These are phyloP conservation scores for Siniperca knerii DNA, from an alignment of 2,113 vertebrate species.

Conservation along the genomic window DNA sequence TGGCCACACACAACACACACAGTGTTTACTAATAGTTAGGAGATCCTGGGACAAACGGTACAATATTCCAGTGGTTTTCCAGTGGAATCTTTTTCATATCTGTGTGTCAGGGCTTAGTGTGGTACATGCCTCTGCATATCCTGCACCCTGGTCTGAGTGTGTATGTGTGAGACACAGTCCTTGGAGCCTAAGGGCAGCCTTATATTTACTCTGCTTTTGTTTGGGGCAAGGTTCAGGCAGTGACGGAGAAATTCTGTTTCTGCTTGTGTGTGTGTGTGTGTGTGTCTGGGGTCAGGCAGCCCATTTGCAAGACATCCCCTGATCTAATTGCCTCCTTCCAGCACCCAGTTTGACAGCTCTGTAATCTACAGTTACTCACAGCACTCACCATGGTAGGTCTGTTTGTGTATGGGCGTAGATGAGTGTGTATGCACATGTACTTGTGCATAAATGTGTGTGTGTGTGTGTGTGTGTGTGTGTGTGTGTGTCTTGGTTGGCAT, in stretches of 20 bases:
- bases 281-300: slow-evolving; percentile 64
- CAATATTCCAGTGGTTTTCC: slow-evolving; percentile 56
- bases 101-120: slow-evolving; percentile 72
- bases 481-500: not conserved
- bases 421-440: slow-evolving; percentile 14
- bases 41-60: slow-evolving; percentile 63
- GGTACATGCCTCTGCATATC: slow-evolving; percentile 77
- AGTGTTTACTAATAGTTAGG: slow-evolving; percentile 55
- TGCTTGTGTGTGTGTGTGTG: slow-evolving; percentile 23
- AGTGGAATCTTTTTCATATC: slow-evolving; percentile 75
- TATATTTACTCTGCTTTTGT: slow-evolving; percentile 55
- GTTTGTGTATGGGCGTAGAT: slow-evolving; percentile 42
- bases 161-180: slow-evolving; percentile 20
- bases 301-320: slow-evolving; percentile 73
- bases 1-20: slow-evolving; percentile 34
- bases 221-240: slow-evolving; percentile 47
- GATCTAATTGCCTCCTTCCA: slow-evolving; percentile 72
- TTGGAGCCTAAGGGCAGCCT: slow-evolving; percentile 48
- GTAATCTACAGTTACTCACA: slow-evolving; percentile 73
- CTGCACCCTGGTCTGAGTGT: slow-evolving; percentile 28
- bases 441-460: not conserved
- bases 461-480: not conserved
- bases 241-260: slow-evolving; percentile 38
- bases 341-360: slow-evolving; percentile 74
- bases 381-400: slow-evolving; percentile 64